Evolutionary conservation across 2,797 vertebrate species (phyloP), one percentile per base, ranked within the genome.

Genomic region (Tarsius wallacei): DNA sequence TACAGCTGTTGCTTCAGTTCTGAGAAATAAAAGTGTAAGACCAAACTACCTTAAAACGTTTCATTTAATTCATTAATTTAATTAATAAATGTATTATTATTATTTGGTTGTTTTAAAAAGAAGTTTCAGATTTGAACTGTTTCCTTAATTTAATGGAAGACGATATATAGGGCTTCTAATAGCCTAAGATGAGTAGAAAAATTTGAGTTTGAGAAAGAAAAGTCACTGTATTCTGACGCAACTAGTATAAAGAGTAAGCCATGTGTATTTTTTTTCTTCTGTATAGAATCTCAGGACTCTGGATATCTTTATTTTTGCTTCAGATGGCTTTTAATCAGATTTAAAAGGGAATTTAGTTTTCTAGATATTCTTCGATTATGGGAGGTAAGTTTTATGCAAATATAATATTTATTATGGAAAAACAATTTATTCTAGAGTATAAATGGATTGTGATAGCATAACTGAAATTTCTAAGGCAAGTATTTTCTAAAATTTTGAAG

Each of bases 251-350:
- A 93, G 49, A 81, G 7, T 93, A 94, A 97, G 16, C 49, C 26
- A 33, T 83, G 81, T 93, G 13, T 70, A 19, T 85, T 71, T 17
- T 24, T 96, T 87, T 86, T 95, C 84, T 95, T 98, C 31, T 96
- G 7, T 80, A 49, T 99, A 99, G 99, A 99, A 99, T 99, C 99
- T 96, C 99, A 99, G 98, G 99, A 99, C 98, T 99, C 99, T 21
- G 99, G 99, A 78, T 99, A 99, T 96, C 98, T 99, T 73, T 99
- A 99, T 97, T 99, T 99, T 99, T 99, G 99, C 98, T 99, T 99
- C 98, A 99, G 99, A 61, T 99, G 99, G 99, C 98, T 99, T 97
- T 98, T 99, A 98, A 99, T 99, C 98, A 99, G 99, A 97, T 99
- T 99, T 97, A 99, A 99, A 99, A 99, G 99, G 97, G 99, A 99